A percentile compares a stretch with the other conserved stretches of the same genome.
phyloP scores from a whole-genome alignment of 92 coral and sea anemone genomes.

The Epizoanthus illoricatus region DNA sequence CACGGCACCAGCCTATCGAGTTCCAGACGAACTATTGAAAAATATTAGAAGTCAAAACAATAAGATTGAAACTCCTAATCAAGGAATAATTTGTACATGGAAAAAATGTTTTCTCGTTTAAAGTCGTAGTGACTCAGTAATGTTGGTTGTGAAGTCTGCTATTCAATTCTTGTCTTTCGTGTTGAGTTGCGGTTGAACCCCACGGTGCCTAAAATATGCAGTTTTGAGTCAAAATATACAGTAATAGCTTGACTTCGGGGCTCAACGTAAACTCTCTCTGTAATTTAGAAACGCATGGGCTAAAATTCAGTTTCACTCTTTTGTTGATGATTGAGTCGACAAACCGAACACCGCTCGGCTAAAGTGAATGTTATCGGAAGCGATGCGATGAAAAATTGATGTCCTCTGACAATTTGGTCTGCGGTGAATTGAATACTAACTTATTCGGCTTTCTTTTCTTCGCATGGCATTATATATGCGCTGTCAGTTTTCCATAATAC shows the following conservation, averaged over 20 bases:
- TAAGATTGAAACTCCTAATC: conserved; percentile 4
- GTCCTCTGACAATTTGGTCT: conserved; percentile 16
- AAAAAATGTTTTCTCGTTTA: neutral
- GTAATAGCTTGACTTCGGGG: neutral
- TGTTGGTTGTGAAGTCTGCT: neutral
- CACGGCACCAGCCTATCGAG: conserved; percentile 15
- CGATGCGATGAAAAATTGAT: conserved; percentile 7
- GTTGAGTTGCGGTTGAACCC: conserved; percentile 8
- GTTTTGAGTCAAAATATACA: conserved; percentile 2
- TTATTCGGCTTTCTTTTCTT: conserved; percentile 1
- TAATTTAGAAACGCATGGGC: neutral
- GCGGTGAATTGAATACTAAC: conserved; percentile 1
- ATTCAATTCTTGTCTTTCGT: neutral
- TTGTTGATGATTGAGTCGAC: neutral
- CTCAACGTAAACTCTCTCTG: neutral
- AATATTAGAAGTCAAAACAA: neutral
- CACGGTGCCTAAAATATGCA: conserved; percentile 21
- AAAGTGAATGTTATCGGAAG: conserved; percentile 7
- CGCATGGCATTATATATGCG: conserved; percentile 18
- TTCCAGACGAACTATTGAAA: conserved; percentile 12
- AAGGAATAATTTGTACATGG: neutral
- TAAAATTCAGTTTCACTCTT: neutral
- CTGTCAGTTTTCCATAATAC: conserved; percentile 26
- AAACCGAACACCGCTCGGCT: neutral
- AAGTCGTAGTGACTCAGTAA: neutral